Percentiles rank a stretch among this genome's conserved stretches.
phyloP scores from a whole-genome alignment of 1,140 invertebrate species.

The Aphidius gifuensis region DNA sequence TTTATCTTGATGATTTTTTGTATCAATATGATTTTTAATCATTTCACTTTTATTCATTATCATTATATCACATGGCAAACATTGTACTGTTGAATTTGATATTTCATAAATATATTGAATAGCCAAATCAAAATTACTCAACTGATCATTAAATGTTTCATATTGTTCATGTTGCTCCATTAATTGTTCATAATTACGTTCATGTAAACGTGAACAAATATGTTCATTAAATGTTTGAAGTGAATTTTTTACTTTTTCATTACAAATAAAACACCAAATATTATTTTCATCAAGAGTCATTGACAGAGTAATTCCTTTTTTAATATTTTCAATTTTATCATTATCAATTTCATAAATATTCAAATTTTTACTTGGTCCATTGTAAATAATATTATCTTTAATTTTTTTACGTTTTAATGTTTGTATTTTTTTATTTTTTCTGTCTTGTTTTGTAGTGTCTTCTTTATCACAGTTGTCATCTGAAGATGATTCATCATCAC shows the following conservation, averaged over 20 bases:
- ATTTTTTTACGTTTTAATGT: not conserved
- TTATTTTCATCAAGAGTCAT: constrained; percentile 1
- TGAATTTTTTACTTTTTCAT: not conserved
- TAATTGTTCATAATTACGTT: constrained; percentile 3
- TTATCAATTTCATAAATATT: constrained; percentile 13
- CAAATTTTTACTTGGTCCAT: not conserved
- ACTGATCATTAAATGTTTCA: constrained; percentile 2
- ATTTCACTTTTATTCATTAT: not conserved
- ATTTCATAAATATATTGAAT: constrained; percentile 17
- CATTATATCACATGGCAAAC: constrained; percentile 1
- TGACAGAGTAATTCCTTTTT: not conserved
- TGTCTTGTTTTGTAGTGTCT: not conserved
- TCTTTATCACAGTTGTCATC: no score
- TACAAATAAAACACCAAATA: constrained; percentile 19
- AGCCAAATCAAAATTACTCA: constrained; percentile 17
- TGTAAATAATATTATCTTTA: not conserved
- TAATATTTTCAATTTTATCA: constrained; percentile 5
- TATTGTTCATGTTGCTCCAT: constrained; percentile 12
- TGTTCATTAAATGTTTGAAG: constrained; percentile 9
- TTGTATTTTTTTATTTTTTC: no score
- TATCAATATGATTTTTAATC: constrained; percentile 8
- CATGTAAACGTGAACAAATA: constrained; percentile 7
- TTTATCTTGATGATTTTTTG: constrained; percentile 1
- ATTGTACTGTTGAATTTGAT: not conserved
- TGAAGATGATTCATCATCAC: no score